A percentile compares a stretch with the other conserved stretches of the same genome.
Conservation (phyloP, 1,140 invertebrate genomes). For the Akabosia matsudoensis region DNA sequence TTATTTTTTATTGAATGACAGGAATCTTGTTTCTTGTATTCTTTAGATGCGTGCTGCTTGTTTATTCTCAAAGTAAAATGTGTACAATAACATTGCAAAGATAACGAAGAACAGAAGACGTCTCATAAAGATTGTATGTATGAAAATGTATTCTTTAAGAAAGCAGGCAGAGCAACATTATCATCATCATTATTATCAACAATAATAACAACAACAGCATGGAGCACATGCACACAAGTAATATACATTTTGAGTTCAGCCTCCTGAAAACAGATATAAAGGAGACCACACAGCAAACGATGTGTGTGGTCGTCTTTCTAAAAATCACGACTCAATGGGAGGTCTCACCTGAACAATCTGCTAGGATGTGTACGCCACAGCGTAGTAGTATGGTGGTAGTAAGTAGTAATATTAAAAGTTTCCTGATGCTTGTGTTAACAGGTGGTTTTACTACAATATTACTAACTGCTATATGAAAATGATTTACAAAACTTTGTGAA, state of each 20-base stretch:
- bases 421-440: slow-evolving; percentile 27
- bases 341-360: slow-evolving; percentile 27
- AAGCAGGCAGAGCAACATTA: slow-evolving; percentile 9
- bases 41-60: background rate
- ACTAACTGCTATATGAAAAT: background rate
- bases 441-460: slow-evolving; percentile 33
- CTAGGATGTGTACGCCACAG: background rate
- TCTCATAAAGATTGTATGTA: background rate
- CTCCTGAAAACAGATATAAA: slow-evolving; percentile 20
- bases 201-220: slow-evolving; percentile 18
- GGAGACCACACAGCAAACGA: slow-evolving; percentile 31
- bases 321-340: slow-evolving; percentile 39
- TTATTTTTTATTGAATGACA: background rate
- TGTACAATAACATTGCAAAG: background rate
- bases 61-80: background rate
- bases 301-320: slow-evolving; percentile 35
- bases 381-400: no score
- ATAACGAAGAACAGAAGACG: background rate
- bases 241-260: slow-evolving; percentile 12
- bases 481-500: background rate
- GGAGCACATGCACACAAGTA: slow-evolving; percentile 17
- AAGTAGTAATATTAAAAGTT: background rate
- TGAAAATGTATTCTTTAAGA: background rate
- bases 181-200: slow-evolving; percentile 33
- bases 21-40: background rate